These are phyloP conservation scores for Thecophora atra DNA, from an alignment of 2,888 invertebrate genomes.

Conservation along the genomic window DNA sequence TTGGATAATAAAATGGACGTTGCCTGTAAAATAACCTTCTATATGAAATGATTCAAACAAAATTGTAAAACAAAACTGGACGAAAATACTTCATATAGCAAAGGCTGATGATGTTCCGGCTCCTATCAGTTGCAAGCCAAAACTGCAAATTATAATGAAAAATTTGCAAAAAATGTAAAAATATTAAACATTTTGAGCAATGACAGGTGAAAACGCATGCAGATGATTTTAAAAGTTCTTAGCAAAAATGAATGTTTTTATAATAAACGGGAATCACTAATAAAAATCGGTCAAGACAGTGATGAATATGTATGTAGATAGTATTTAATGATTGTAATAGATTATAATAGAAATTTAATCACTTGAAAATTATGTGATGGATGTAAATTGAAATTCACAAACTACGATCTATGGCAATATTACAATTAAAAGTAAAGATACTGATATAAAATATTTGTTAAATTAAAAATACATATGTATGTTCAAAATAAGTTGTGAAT, in stretches of 20 bases:
- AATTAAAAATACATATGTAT: neutral
- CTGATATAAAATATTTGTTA: neutral
- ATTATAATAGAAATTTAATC: neutral
- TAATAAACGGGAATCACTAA: neutral
- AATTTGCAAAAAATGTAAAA: constrained; percentile 1
- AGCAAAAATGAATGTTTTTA: neutral
- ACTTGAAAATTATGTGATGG: neutral
- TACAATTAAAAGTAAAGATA: neutral
- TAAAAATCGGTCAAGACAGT: constrained; percentile 1
- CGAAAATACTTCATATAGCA: too few relatives aligned
- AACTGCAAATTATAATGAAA: constrained; percentile 4
- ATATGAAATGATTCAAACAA: neutral
- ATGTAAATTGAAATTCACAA: neutral
- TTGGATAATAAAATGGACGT: too few relatives aligned
- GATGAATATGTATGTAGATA: neutral
- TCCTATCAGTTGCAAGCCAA: too few relatives aligned
- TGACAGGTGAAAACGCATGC: constrained; percentile 20
- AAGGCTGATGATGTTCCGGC: too few relatives aligned
- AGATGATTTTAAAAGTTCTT: constrained; percentile 9
- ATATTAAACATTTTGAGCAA: neutral
- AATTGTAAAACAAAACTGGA: too few relatives aligned
- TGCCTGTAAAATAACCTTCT: too few relatives aligned
- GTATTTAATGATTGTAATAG: constrained; percentile 4
- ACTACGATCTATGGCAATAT: constrained; percentile 8
- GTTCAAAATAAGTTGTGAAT: too few relatives aligned